Base-by-base conservation (phyloP, 2,797 vertebrate species). In the Hippocampus kuda region DNA sequence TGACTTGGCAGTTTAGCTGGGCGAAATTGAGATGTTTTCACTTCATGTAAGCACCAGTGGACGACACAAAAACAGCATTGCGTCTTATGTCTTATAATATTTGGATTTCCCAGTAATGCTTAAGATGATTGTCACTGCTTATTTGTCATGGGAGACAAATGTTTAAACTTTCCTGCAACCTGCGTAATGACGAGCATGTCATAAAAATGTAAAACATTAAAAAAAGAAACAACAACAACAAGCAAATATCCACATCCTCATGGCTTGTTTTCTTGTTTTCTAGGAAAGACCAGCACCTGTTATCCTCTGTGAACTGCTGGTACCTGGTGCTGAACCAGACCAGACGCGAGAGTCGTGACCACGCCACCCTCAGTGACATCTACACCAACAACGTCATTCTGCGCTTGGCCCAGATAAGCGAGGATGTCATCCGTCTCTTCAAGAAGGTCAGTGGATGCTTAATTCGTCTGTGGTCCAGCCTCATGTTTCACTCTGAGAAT, bases 291-390 rank as follows among this genome's bases (percentile, higher is more conserved):
- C 97, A 99, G 72, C 94, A 98, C 79, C 93, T 99, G 2, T 90
- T 98, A 38, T 99, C 97, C 0, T 94, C 96, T 0, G 95, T 99
- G 67, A 99, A 98, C 91, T 97, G 95, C 85, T 99, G 97, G 97
- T 99, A 98, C 85, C 84, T 99, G 86, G 91, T 99, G n/a, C 88
- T 99, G 83, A 95, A 95, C 26, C 97, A 99, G 89, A 98, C 95
- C 0, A 91, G 97, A 3, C 89, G 95, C 5, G 97, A 99, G 85
- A 99, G 97, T 87, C 90, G 93, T 1, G 97, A 98, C 82, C 95
- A 99, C 0, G 95, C 97, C 82, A 98, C 95, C 2, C 92, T 99
- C 69, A 95, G 95, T 0, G 97, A 99, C 89, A 93, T 99, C 90
- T 98, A 99, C 90, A 95, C 91, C 85, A 99, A 97, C 91, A 99